These are phyloP conservation scores for Acridotheres tristis DNA, from an alignment of 2,797 vertebrate genomes.

Conservation along the genomic window DNA sequence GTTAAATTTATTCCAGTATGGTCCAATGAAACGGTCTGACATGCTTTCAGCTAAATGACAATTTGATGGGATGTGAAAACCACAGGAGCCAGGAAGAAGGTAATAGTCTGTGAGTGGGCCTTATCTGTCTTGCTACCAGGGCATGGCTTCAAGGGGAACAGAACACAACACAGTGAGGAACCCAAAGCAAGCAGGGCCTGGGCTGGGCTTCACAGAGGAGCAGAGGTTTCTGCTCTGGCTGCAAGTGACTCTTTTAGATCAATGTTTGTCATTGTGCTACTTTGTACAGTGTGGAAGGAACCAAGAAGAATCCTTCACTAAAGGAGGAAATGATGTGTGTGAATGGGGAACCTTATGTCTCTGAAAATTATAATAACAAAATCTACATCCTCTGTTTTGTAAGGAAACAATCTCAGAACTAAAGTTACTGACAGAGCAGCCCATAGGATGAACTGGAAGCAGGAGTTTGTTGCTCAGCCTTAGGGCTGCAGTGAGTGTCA, in stretches of 20 bases:
- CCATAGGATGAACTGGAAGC: background rate
- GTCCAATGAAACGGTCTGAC: background rate
- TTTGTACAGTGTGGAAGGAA: background rate
- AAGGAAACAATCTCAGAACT: background rate
- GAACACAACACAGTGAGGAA: background rate
- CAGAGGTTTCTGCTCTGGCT: background rate
- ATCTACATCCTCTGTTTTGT: background rate
- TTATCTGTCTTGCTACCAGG: background rate
- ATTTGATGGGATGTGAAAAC: constrained; percentile 7
- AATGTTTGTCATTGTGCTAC: background rate
- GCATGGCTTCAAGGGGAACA: background rate
- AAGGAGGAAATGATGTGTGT: background rate
- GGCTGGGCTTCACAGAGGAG: background rate
- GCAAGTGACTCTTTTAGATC: background rate
- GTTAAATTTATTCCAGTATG: background rate
- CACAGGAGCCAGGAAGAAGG: constrained; percentile 3
- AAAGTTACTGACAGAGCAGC: background rate
- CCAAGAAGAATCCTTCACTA: background rate
- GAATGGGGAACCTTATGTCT: background rate
- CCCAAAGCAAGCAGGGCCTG: background rate
- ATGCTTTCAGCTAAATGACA: background rate
- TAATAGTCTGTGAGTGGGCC: background rate
- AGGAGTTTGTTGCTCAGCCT: background rate
- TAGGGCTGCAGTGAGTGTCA: background rate
- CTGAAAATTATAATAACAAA: background rate